phyloP scores from a whole-genome alignment of 2,113 vertebrate species.

The Oenanthe melanoleuca region DNA sequence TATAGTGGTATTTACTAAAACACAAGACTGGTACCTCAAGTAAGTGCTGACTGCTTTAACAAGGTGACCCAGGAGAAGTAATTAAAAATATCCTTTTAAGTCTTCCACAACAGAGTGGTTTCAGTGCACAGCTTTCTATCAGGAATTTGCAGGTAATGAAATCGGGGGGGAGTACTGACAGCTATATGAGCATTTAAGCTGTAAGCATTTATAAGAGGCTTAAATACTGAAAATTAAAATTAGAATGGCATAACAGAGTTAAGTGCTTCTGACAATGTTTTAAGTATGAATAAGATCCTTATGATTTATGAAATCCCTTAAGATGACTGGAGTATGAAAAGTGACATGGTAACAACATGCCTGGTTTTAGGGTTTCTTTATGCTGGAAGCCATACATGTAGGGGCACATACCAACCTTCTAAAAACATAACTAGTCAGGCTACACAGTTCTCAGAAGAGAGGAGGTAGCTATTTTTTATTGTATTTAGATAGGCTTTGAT shows the following conservation, averaged over 20 bases:
- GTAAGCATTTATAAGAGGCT: background rate
- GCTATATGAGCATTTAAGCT: conserved; percentile 20
- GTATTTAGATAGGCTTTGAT: background rate
- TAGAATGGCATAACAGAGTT: background rate
- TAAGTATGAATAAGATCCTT: background rate
- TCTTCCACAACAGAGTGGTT: background rate
- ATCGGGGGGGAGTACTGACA: conserved; percentile 18
- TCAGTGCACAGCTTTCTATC: background rate
- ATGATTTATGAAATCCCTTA: conserved; percentile 11
- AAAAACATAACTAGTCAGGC: background rate
- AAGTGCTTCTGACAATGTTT: background rate
- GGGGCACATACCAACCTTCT: background rate
- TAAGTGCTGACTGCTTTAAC: background rate
- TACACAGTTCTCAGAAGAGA: background rate
- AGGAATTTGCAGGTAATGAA: conserved; percentile 25
- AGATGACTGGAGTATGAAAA: background rate
- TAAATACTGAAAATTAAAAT: conserved; percentile 46
- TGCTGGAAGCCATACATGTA: background rate
- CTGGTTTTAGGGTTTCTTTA: conserved; percentile 23
- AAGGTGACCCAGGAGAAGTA: background rate
- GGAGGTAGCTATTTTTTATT: background rate
- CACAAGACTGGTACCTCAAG: background rate
- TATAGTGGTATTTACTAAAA: background rate
- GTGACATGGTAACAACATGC: conserved; percentile 21
- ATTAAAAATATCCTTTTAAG: background rate